phyloP scores from a whole-genome alignment of 1,140 invertebrate species.

The Papilio machaon region DNA sequence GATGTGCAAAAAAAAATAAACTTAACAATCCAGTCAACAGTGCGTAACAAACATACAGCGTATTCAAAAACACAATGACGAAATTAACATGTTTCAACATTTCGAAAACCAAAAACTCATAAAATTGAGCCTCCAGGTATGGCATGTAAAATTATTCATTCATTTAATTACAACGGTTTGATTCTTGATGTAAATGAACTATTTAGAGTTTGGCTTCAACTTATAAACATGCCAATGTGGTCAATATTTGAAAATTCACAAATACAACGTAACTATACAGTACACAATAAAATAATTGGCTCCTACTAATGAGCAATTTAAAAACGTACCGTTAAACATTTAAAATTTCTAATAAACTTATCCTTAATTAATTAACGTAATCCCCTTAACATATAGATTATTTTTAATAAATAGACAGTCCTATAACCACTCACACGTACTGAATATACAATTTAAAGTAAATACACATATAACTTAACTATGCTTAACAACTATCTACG shows the following conservation, averaged over 20 bases:
- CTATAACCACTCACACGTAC: slow-evolving; percentile 33
- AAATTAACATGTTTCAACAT: slow-evolving; percentile 33
- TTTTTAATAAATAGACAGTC: slow-evolving; percentile 39
- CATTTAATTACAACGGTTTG: slow-evolving; percentile 25
- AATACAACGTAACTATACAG: slow-evolving; percentile 20
- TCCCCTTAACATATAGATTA: slow-evolving; percentile 38
- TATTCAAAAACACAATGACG: slow-evolving; percentile 43
- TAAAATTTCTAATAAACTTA: slow-evolving; percentile 30
- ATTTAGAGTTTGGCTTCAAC: slow-evolving; percentile 41
- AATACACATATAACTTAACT: slow-evolving; percentile 41
- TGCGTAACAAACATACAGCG: slow-evolving; percentile 70
- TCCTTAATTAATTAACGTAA: slow-evolving; percentile 7
- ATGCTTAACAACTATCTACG: slow-evolving; percentile 56
- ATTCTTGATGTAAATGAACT: slow-evolving; percentile 49
- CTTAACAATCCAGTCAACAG: slow-evolving; percentile 71
- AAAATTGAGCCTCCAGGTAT: slow-evolving; percentile 48
- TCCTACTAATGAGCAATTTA: slow-evolving; percentile 9
- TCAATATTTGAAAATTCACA: slow-evolving; percentile 51
- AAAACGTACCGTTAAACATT: slow-evolving; percentile 46
- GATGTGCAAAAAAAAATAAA: slow-evolving; percentile 70
- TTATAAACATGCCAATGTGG: slow-evolving; percentile 49
- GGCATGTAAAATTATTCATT: slow-evolving; percentile 42
- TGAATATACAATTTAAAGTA: slow-evolving; percentile 28
- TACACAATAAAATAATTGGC: slow-evolving; percentile 26
- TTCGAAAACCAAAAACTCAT: slow-evolving; percentile 36